A percentile compares a stretch with the other conserved stretches of the same genome.
Conservation (phyloP, 2,888 invertebrate species). For the Acrocera orbiculus region DNA sequence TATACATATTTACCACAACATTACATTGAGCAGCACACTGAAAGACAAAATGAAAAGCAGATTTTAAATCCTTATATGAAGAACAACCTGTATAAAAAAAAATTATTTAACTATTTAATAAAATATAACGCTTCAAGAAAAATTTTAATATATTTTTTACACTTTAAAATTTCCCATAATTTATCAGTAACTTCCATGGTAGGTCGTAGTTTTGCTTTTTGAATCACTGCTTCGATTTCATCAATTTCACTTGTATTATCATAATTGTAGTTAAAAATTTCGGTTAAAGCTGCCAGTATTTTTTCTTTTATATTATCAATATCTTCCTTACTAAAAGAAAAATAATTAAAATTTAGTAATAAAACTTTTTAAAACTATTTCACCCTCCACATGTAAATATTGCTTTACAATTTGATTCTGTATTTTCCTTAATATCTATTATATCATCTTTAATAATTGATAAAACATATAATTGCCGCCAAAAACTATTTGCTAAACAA, state of each 20-base stretch:
- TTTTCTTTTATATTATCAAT: slow-evolving; percentile 21
- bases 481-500: slow-evolving; percentile 20
- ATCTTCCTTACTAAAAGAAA: slow-evolving; percentile 18
- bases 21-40: slow-evolving; percentile 28
- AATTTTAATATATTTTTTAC: slow-evolving; percentile 15
- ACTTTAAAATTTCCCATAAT: slow-evolving; percentile 26
- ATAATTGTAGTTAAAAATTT: slow-evolving; percentile 17
- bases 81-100: slow-evolving; percentile 19
- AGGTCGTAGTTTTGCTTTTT: slow-evolving; percentile 18
- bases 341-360: not conserved
- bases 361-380: slow-evolving; percentile 1
- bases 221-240: slow-evolving; percentile 25
- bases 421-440: slow-evolving; percentile 18
- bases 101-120: slow-evolving; percentile 1
- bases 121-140: slow-evolving; percentile 1
- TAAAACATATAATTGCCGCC: slow-evolving; percentile 24
- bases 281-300: slow-evolving; percentile 23
- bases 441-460: slow-evolving; percentile 26
- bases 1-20: slow-evolving; percentile 21
- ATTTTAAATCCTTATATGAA: slow-evolving; percentile 25
- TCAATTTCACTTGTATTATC: slow-evolving; percentile 16
- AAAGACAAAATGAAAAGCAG: slow-evolving; percentile 24
- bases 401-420: slow-evolving; percentile 16
- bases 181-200: slow-evolving; percentile 26
- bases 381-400: slow-evolving; percentile 23